These are phyloP conservation scores for Catharus minimus DNA, from an alignment of 2,113 vertebrate genomes.

Conservation along the genomic window DNA sequence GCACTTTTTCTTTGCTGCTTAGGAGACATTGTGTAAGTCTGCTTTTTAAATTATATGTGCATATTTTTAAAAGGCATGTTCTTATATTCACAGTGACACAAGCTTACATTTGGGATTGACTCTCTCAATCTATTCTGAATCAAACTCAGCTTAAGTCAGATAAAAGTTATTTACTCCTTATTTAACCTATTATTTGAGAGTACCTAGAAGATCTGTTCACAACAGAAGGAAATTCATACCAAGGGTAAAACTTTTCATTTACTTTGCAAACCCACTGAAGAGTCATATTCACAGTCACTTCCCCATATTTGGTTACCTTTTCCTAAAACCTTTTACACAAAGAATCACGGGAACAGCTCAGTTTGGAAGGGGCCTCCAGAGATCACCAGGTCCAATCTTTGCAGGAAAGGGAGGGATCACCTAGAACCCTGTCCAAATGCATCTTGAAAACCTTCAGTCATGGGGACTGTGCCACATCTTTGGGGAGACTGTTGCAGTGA, in stretches of 20 bases:
- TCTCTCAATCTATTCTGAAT: background rate
- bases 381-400: background rate
- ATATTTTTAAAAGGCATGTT: background rate
- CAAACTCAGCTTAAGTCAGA: background rate
- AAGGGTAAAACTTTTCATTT: background rate
- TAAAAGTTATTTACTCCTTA: background rate
- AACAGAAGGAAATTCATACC: background rate
- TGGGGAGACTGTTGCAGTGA: background rate
- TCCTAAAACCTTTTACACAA: background rate
- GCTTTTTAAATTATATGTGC: background rate
- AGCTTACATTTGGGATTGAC: background rate
- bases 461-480: background rate
- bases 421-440: background rate
- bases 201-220: background rate
- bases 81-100: background rate
- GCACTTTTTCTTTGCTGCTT: background rate
- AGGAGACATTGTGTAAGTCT: background rate
- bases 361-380: background rate
- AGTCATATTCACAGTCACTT: background rate
- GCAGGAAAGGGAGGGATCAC: background rate
- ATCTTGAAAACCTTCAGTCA: background rate
- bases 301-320: background rate
- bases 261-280: background rate
- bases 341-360: background rate
- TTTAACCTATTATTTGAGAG: background rate